Base-by-base conservation (phyloP, 1,140 invertebrate species). In the Anastrepha obliqua region DNA sequence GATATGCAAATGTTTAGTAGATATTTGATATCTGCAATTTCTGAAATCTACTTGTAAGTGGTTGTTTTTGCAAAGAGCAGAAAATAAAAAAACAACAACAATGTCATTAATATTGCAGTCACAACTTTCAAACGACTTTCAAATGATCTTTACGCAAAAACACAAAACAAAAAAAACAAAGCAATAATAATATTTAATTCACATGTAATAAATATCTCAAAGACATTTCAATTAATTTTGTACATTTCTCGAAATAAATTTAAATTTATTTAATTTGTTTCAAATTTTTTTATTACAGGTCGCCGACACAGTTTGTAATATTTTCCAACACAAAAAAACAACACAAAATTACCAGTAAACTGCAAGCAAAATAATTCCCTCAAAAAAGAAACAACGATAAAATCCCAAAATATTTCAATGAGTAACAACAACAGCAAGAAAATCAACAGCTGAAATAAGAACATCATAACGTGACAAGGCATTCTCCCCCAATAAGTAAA, bases 371-470 rank as follows among this genome's bases (percentile, higher is more conserved):
- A 17, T 3, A 47, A 74, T 13, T n/a, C 15, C 9, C 67, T 47
- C 67, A 74, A 42, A 17, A 42, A 29, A 47, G 13, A 47, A 74
- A 74, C 67, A 74, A 74, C 67, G 67, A 74, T 39, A 74, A 74
- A 74, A 9, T 15, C 15, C 42, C 6, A 39, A 9, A 47, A 3
- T 74, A 74, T 15, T 74, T 74, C 67, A 39, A 74, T 74, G 67
- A 44, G 42, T 74, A 17, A 74, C 42, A 47, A 42, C 67, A 44
- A 74, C 17, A 44, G 39, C 65, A 29, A 29, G 29, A 29, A 29
- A 29, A 70, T 44, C 3, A 44, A 44, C 65, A 44, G 39, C 60
- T 8, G 39, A 13, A 47, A 44, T 7, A 74, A 74, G 4, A 74
- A 47, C 39, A 47, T 13, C 15, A 70, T 44, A 70, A 70, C 15